These are phyloP conservation scores for Mus spretus DNA, from an alignment of 2,797 vertebrate species.

Conservation along the genomic window DNA sequence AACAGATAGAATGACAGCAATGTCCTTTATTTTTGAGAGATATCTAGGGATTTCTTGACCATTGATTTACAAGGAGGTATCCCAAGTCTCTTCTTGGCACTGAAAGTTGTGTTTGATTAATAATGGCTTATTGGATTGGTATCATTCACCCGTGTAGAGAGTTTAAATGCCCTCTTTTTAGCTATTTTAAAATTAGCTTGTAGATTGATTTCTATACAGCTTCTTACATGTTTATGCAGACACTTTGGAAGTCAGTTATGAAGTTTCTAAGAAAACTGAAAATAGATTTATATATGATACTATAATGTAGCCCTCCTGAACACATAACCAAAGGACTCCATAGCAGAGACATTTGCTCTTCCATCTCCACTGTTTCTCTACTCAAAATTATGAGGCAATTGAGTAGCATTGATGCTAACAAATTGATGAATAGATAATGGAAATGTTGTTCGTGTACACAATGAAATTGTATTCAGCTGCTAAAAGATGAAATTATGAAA, in stretches of 20 bases:
- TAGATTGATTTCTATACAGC: neutral
- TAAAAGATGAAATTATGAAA: neutral
- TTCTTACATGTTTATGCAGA: neutral
- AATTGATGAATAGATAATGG: neutral
- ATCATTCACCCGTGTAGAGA: neutral
- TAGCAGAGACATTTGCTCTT: neutral
- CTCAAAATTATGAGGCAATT: neutral
- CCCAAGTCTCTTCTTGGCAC: neutral
- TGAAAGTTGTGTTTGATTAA: neutral
- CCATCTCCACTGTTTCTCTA: neutral
- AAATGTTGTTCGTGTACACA: neutral
- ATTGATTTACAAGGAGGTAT: neutral
- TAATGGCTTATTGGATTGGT: neutral
- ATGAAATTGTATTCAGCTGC: neutral
- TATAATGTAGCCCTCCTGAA: neutral
- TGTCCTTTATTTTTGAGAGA: neutral
- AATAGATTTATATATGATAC: neutral
- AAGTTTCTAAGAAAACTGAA: neutral
- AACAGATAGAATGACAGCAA: neutral
- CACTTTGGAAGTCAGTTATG: neutral
- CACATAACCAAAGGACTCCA: neutral
- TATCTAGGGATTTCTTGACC: neutral
- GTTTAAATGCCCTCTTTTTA: neutral
- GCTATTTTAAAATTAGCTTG: neutral
- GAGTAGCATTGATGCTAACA: neutral